phyloP scores from a whole-genome alignment of 2,113 vertebrate species.

The Speoplatyrhinus poulsoni region DNA sequence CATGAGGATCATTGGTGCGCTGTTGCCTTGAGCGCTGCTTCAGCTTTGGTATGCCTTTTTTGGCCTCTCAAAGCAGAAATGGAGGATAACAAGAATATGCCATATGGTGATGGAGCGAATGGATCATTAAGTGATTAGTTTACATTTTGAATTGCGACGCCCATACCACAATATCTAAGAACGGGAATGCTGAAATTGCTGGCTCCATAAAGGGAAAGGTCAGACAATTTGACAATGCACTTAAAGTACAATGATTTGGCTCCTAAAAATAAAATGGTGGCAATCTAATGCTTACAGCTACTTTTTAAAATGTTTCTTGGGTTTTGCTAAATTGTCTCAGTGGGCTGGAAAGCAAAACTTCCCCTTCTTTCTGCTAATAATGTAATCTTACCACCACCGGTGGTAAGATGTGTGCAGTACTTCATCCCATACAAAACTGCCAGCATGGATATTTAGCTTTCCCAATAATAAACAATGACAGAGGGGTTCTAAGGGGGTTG shows the following conservation, averaged over 20 bases:
- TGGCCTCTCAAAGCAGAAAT: not conserved
- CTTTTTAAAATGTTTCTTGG: constrained; percentile 9
- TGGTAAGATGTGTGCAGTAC: not conserved
- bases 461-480: constrained; percentile 53
- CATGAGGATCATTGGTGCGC: constrained; percentile 30
- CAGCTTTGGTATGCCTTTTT: not conserved
- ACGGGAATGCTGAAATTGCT: no score
- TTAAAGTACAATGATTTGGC: no score
- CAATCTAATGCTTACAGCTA: no score
- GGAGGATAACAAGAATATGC: not conserved
- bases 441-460: constrained; percentile 45
- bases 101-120: not conserved
- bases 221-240: not conserved
- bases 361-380: constrained; percentile 40
- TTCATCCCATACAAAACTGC: constrained; percentile 39
- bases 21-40: constrained; percentile 5
- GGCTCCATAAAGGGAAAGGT: not conserved
- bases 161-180: not conserved
- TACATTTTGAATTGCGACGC: not conserved
- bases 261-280: not conserved
- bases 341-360: constrained; percentile 18
- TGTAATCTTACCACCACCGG: constrained; percentile 23
- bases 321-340: constrained; percentile 25
- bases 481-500: constrained; percentile 15
- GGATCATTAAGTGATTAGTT: not conserved